Conservation (phyloP, 2,888 invertebrate species). For the Eueremaeus valkanovi region DNA sequence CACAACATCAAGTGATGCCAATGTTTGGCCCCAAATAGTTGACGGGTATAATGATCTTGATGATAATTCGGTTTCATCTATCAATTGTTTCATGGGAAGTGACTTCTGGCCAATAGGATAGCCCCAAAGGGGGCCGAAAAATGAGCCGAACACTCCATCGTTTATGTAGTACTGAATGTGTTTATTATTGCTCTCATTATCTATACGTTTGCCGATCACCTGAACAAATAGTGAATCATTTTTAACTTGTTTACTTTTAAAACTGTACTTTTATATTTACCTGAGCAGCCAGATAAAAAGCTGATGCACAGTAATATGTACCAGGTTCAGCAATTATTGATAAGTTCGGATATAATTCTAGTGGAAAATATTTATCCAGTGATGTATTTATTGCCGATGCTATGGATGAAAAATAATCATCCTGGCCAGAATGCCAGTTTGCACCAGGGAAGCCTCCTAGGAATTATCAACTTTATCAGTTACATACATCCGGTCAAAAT, state of each 20-base stretch:
- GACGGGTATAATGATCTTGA: neutral
- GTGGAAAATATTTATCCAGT: neutral
- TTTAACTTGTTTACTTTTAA: too few relatives aligned
- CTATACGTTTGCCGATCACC: neutral
- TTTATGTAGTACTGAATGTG: conserved; percentile 88
- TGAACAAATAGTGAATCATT: too few relatives aligned
- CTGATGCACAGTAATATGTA: conserved; percentile 89
- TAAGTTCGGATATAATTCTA: neutral
- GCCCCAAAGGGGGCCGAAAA: conserved; percentile 52
- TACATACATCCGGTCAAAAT: neutral
- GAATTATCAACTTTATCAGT: neutral
- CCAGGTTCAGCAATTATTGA: conserved; percentile 94
- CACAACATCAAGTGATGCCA: neutral
- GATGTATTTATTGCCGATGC: neutral
- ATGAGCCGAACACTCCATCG: conserved; percentile 97
- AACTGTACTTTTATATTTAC: conserved; percentile 76
- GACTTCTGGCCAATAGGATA: neutral
- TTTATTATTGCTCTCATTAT: conserved; percentile 38
- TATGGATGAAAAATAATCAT: neutral
- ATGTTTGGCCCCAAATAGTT: neutral
- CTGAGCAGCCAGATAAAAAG: conserved; percentile 82
- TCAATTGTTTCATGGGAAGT: neutral
- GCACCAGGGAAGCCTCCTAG: neutral
- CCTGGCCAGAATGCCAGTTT: neutral
- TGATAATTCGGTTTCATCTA: neutral